Evolutionary conservation across 2,113 vertebrate genomes (phyloP), one percentile per base, ranked within the genome.

Genomic region (Pluvianellus socialis): DNA sequence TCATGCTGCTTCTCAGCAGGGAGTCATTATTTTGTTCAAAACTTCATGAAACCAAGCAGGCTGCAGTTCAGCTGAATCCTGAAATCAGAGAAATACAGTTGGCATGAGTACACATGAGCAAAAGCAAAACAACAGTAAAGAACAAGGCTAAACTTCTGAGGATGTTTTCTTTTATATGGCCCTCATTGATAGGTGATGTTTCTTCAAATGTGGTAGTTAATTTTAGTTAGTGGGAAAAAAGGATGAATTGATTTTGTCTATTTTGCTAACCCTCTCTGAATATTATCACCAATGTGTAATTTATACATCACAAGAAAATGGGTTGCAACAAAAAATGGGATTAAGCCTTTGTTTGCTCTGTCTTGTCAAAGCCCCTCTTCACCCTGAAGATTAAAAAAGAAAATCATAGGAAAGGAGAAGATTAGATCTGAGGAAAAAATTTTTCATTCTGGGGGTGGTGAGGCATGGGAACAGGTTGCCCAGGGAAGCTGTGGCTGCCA

Each of bases 161-260:
- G 17, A 8, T 26, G 18, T 12, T 80, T 73, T 76, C 58, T 33
- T 68, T 7, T 35, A 58, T 9, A 4, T 20, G 80, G 55, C 1
- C 9, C 27, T 84, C 0, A 0, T 75, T 79, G 86, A 61, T 4
- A 84, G 24, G 14, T 24, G 33, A 23, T 9, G 3, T 27, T 86
- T 93, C 47, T 87, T 80, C 28, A 70, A 42, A 28, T 38, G 35
- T 0, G 1, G 10, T 38, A 44, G 40, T 66, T 70, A n/a, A 45
- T 50, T 91, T 73, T 44, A 71, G 32, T 32, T 15, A 76, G 23
- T 85, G 21, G 56, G 76, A 56, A 62, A 63, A n/a, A 62, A 50
- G 23, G 23, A 42, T 52, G 0, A 42, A 56, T 23, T 53, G 1
- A 40, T 79, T 77, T 83, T 45, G 2, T 44, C 11, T 76, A 23